These are phyloP conservation scores for Gallirallus australis DNA, from an alignment of 2,797 vertebrate species.

Conservation along the genomic window DNA sequence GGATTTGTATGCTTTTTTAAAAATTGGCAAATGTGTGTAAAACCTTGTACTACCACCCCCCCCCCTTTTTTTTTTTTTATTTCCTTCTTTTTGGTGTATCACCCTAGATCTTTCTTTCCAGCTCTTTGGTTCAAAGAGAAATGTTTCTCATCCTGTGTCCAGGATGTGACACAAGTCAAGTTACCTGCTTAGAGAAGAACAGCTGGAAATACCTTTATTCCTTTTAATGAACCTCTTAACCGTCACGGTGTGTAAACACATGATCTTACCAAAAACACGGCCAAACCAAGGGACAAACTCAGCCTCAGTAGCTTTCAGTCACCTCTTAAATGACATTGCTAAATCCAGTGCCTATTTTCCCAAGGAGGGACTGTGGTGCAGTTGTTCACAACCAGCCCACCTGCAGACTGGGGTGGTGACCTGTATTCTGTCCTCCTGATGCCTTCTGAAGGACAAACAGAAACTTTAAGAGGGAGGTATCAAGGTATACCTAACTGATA, in stretches of 20 bases:
- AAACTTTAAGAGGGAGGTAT: neutral
- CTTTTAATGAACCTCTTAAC: neutral
- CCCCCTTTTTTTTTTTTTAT: rapidly evolving
- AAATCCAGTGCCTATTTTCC: neutral
- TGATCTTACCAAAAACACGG: neutral
- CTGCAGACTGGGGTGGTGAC: neutral
- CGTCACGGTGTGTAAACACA: neutral
- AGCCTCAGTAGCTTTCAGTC: neutral
- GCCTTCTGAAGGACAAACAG: neutral
- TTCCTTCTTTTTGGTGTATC: neutral
- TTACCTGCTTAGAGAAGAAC: neutral
- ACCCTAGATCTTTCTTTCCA: neutral
- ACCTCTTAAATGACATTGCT: neutral
- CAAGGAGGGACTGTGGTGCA: neutral
- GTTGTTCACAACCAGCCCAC: neutral
- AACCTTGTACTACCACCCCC: neutral
- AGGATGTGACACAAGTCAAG: neutral
- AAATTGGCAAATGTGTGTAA: neutral
- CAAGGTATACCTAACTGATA: neutral
- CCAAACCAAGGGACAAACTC: neutral
- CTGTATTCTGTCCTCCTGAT: neutral
- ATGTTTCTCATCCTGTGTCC: neutral
- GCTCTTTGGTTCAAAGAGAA: neutral
- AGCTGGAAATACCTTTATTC: neutral
- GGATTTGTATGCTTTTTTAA: neutral